phyloP scores from a whole-genome alignment of 2,888 invertebrate genomes.

The Nephrocerus scutellatus region DNA sequence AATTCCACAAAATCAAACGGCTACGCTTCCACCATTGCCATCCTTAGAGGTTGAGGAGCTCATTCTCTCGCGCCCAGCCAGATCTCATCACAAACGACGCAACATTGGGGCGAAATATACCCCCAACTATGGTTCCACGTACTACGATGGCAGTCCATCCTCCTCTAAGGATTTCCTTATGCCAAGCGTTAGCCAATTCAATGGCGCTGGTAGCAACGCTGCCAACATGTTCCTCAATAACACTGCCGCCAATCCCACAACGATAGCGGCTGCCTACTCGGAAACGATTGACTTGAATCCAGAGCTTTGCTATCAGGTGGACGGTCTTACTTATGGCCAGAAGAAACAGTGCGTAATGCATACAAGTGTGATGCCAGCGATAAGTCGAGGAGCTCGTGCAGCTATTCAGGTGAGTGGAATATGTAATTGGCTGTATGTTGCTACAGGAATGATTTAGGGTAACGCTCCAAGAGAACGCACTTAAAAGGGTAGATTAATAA shows the following conservation, averaged over 20 bases:
- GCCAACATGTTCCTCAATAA: constrained; percentile 27
- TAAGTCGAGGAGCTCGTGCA: constrained; percentile 46
- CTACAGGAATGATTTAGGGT: no score
- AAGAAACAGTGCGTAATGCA: constrained; percentile 44
- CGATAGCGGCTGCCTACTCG: constrained; percentile 34
- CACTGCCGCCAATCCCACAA: constrained; percentile 26
- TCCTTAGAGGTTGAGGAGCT: constrained; percentile 24
- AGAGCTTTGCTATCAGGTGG: constrained; percentile 42
- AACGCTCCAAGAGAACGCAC: no score
- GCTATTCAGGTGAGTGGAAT: constrained; percentile 42
- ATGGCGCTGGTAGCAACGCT: constrained; percentile 19
- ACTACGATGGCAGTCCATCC: constrained; percentile 32
- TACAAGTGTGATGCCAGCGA: constrained; percentile 47
- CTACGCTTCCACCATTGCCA: constrained; percentile 2
- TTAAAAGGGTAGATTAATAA: no score
- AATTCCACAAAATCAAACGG: constrained; percentile 25
- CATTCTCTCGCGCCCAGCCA: constrained; percentile 33
- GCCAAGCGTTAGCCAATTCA: constrained; percentile 29
- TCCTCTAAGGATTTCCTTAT: constrained; percentile 37
- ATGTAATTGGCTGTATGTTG: no score
- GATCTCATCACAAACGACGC: constrained; percentile 38
- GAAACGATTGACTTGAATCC: constrained; percentile 45
- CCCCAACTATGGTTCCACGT: constrained; percentile 26
- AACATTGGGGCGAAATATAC: constrained; percentile 31
- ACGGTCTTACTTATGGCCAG: constrained; percentile 42